Conservation (phyloP, 2,797 vertebrate genomes). For the Agapornis canus region DNA sequence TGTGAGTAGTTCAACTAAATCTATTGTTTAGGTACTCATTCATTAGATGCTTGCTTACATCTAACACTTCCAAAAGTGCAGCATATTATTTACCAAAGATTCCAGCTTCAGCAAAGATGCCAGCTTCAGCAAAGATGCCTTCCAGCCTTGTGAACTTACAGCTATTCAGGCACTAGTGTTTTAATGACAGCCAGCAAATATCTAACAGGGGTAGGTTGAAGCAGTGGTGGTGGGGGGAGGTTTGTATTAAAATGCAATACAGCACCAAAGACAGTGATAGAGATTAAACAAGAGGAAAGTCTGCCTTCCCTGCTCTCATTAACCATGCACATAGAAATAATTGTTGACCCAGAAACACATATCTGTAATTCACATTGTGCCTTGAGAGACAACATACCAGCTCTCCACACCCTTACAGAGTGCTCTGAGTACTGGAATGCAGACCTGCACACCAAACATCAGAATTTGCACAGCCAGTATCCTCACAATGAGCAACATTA, state of each 20-base stretch:
- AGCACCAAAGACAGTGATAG: conserved; percentile 16
- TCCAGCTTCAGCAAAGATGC: not conserved
- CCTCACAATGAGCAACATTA: conserved; percentile 16
- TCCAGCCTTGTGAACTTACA: conserved; percentile 4
- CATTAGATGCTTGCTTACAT: not conserved
- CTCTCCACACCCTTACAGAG: not conserved
- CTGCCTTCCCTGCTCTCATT: not conserved
- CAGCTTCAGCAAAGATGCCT: not conserved
- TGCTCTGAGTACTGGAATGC: not conserved
- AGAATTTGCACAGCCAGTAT: not conserved
- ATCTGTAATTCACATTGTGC: conserved; percentile 39
- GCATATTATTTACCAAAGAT: not conserved
- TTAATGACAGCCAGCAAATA: conserved; percentile 47
- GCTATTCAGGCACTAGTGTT: not conserved
- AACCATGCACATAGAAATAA: conserved; percentile 56
- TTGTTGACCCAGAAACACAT: conserved; percentile 16
- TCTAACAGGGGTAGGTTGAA: not conserved
- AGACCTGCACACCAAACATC: not conserved
- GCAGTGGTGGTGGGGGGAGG: not conserved
- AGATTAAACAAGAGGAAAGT: conserved; percentile 34
- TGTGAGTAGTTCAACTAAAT: not conserved
- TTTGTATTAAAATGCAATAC: conserved; percentile 48
- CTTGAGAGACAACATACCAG: not conserved
- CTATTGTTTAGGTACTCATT: not conserved
- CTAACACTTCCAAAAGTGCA: not conserved